phyloP scores from a whole-genome alignment of 2,113 vertebrate genomes.

The Poeciliopsis turrubarensis region DNA sequence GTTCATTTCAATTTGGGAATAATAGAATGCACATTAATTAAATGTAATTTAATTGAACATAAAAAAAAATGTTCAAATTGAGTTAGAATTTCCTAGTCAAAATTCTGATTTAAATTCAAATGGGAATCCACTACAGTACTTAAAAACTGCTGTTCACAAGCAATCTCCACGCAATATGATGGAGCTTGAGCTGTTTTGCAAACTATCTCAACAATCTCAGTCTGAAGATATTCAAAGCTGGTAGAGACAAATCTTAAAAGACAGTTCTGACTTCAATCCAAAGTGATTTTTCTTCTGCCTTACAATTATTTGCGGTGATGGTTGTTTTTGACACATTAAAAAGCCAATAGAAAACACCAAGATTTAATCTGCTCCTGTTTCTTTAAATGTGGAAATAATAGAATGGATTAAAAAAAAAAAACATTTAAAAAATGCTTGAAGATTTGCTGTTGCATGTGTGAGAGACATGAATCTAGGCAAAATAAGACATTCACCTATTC shows the following conservation, averaged over 20 bases:
- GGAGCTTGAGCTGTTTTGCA: too few species aligned
- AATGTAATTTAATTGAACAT: too few species aligned
- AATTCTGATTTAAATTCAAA: background rate
- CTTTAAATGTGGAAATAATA: slow-evolving; percentile 44
- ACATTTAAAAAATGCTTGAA: slow-evolving; percentile 2
- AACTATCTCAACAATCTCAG: too few species aligned
- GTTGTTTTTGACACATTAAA: background rate
- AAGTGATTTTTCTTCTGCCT: too few species aligned
- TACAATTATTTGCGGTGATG: background rate
- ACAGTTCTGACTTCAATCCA: too few species aligned
- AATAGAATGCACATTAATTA: background rate
- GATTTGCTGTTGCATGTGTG: slow-evolving; percentile 40
- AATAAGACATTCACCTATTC: slow-evolving; percentile 28
- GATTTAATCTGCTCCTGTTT: too few species aligned
- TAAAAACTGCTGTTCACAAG: background rate
- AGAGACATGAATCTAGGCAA: slow-evolving; percentile 33
- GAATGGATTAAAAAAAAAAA: slow-evolving; percentile 29
- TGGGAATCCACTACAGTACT: background rate
- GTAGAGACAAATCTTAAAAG: too few species aligned
- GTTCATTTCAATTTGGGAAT: background rate
- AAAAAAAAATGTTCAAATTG: background rate
- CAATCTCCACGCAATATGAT: background rate
- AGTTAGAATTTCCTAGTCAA: background rate
- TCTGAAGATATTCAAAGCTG: background rate
- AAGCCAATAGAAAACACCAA: too few species aligned